Conservation (phyloP, 2,888 invertebrate genomes). For the Stenchaetothrips biformis region DNA sequence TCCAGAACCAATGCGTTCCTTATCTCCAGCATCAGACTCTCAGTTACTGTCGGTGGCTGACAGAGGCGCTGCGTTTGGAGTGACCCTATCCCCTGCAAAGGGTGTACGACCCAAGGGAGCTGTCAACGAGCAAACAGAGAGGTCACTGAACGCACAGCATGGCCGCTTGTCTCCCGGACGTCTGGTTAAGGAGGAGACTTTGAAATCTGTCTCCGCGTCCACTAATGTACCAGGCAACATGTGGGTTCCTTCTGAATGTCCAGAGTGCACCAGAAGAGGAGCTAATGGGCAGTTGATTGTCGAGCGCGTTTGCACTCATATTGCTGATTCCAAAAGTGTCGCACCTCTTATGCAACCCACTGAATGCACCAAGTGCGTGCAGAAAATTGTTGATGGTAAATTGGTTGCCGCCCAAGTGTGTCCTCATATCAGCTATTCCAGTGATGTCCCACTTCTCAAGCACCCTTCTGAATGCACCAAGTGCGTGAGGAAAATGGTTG, state of each 20-base stretch:
- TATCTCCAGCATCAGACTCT: not conserved
- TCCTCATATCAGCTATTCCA: not conserved
- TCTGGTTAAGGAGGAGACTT: not conserved
- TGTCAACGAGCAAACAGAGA: not conserved
- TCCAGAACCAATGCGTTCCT: not conserved
- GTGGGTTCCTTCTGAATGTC: not conserved
- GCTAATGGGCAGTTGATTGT: not conserved
- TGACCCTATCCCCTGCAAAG: not conserved
- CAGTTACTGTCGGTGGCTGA: not conserved
- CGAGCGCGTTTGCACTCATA: not conserved
- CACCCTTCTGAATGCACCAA: not conserved
- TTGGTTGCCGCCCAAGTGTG: not conserved
- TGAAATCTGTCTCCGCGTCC: not conserved
- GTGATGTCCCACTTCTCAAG: not conserved
- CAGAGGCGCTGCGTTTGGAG: not conserved
- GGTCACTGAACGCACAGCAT: not conserved
- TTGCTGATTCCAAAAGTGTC: not conserved
- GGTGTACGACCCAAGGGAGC: not conserved
- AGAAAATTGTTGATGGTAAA: not conserved
- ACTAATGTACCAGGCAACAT: not conserved
- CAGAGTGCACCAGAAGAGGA: not conserved
- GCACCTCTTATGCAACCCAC: not conserved
- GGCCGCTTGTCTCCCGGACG: too few relatives aligned
- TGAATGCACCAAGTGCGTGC: not conserved
- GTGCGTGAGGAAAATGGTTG: not conserved